A percentile compares a stretch with the other conserved stretches of the same genome.
phyloP scores from a whole-genome alignment of 2,113 vertebrate genomes.

The Brevimyrus niger region DNA sequence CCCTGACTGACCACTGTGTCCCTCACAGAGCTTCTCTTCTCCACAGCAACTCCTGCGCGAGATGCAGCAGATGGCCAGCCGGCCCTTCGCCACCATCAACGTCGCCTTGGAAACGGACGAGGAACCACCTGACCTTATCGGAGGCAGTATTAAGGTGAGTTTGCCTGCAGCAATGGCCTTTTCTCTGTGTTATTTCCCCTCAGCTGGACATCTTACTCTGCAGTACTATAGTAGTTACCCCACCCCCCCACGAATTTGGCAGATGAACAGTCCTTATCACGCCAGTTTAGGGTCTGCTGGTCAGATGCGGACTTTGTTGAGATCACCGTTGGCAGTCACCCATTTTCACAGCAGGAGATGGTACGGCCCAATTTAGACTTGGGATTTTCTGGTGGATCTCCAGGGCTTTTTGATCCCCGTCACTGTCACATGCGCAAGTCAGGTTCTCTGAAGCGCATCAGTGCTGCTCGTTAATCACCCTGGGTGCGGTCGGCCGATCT shows the following conservation, averaged over 20 bases:
- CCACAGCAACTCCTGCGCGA: constrained; percentile 94
- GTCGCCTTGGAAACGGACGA: constrained; percentile 97
- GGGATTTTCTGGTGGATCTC: neutral
- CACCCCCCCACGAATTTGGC: neutral
- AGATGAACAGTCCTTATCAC: neutral
- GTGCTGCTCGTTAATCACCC: neutral
- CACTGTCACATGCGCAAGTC: neutral
- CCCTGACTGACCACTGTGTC: neutral
- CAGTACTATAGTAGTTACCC: neutral
- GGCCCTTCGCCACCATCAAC: constrained; percentile 95
- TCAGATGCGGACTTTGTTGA: neutral
- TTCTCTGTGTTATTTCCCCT: neutral
- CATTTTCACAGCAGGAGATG: neutral
- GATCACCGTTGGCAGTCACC: neutral
- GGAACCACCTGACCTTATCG: constrained; percentile 96
- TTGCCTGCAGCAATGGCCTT: constrained; percentile 17
- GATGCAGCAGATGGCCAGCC: constrained; percentile 99
- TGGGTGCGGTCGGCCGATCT: neutral
- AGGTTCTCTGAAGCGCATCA: neutral
- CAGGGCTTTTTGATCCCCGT: neutral
- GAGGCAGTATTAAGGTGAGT: constrained; percentile 94
- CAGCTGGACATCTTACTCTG: neutral
- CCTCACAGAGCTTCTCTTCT: constrained; percentile 44
- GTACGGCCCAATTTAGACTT: neutral
- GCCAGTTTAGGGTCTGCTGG: neutral